Conservation (phyloP, 2,888 invertebrate genomes). For the Ophion obscuratus region DNA sequence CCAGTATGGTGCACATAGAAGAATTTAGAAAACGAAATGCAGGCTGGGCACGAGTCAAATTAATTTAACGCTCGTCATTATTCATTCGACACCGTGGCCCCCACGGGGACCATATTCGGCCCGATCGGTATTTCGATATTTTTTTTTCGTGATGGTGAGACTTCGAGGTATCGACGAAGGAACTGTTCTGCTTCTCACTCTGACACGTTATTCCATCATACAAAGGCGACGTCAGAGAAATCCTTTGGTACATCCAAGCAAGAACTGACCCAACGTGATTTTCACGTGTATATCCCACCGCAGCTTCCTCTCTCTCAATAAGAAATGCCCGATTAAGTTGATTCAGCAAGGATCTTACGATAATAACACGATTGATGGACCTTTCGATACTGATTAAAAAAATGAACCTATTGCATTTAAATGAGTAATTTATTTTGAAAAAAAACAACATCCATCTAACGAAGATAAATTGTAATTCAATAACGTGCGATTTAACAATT, state of each 20-base stretch:
- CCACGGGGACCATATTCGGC: slow-evolving; percentile 19
- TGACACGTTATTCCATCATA: slow-evolving; percentile 23
- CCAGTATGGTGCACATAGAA: slow-evolving; percentile 30
- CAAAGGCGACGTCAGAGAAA: slow-evolving; percentile 2
- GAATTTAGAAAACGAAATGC: slow-evolving; percentile 76
- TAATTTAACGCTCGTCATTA: slow-evolving; percentile 80
- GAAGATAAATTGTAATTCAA: not conserved
- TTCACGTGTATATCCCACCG: slow-evolving; percentile 18
- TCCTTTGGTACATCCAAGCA: no score
- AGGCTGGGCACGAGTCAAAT: slow-evolving; percentile 73
- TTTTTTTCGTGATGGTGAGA: slow-evolving; percentile 56
- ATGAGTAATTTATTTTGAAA: not conserved
- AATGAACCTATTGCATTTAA: not conserved
- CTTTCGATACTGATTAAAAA: not conserved
- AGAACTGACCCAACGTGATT: not conserved
- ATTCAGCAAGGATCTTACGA: not conserved
- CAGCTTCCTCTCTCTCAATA: slow-evolving; percentile 42
- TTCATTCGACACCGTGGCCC: slow-evolving; percentile 72
- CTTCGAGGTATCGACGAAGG: slow-evolving; percentile 38
- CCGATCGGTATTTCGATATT: slow-evolving; percentile 56
- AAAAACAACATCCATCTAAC: not conserved
- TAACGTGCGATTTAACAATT: not conserved
- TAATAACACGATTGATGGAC: slow-evolving; percentile 25
- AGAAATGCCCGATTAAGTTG: slow-evolving; percentile 33
- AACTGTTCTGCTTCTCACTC: slow-evolving; percentile 45